Base-by-base conservation (phyloP, 2,113 vertebrate genomes). In the Alces alces region DNA sequence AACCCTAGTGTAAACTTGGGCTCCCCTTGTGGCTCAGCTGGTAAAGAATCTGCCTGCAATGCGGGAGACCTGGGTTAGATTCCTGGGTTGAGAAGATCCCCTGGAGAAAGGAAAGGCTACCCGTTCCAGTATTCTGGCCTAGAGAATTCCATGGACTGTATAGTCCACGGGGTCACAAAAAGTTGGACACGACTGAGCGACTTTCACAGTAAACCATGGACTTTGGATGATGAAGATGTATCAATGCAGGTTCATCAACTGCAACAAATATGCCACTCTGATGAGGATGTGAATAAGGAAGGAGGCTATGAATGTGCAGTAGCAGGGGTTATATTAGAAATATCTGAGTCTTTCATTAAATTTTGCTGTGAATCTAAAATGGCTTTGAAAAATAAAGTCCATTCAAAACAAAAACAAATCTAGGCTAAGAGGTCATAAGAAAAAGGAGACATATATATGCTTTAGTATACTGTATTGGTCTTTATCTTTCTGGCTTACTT, bases 61-160 rank as follows among this genome's bases (percentile, higher is more conserved):
- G 64, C 0, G 0, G 9, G 19, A 70, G n/a, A 70, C n/a, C 19
- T 23, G n/a, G n/a, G 4, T 70, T 70, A 0, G 2, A 36, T 23
- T 10, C 64, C 19, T 70, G n/a, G n/a, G 64, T 70, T 70, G 17
- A 70, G n/a, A 70, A 70, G n/a, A 70, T 36, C 1, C 64, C n/a
- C 64, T 70, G 9, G 4, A 70, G 64, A 23, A 70, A 21, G 17
- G 64, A 36, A 70, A 36, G 5, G 9, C n/a, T 70, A 23, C 21
- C 10, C 0, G 2, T 70, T 70, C 19, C 64, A 36, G 17, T 36
- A 36, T 70, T 36, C n/a, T 70, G 19, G 19, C n/a, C 19, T 70
- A 70, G 64, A 36, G 19, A 70, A 70, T 70, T 70, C n/a, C 64
- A 36, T 23, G 4, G 64, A 70, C 9, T 23, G 5, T 70, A 23